Conservation (phyloP, 2,888 invertebrate species). For the Dynastes maya region DNA sequence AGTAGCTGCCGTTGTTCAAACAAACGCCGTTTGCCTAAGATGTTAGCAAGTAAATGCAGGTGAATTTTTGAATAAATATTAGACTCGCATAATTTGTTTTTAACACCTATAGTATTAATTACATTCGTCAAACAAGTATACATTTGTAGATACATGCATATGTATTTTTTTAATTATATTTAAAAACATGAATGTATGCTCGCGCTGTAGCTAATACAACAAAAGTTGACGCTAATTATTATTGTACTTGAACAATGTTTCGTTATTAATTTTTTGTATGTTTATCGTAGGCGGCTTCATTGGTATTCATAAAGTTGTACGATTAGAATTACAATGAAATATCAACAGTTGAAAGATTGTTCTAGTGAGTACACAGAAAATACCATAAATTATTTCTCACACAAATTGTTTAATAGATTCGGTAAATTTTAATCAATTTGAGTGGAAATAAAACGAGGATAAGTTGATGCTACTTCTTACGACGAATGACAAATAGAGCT, state of each 20-base stretch:
- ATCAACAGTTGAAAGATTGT: conserved; percentile 1
- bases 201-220: conserved; percentile 28
- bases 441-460: too few relatives aligned
- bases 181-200: conserved; percentile 21
- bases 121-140: conserved; percentile 31
- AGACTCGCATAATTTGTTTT: conserved; percentile 50
- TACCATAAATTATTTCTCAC: not conserved
- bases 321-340: conserved; percentile 22
- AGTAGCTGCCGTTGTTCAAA: conserved; percentile 51
- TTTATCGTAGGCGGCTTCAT: conserved; percentile 31
- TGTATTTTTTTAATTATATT: conserved; percentile 44
- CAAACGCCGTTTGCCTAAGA: conserved; percentile 42
- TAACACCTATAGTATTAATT: conserved; percentile 50
- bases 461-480: too few relatives aligned
- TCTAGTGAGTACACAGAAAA: not conserved
- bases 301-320: conserved; percentile 21
- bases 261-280: conserved; percentile 14
- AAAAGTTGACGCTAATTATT: conserved; percentile 35
- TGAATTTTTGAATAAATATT: conserved; percentile 53
- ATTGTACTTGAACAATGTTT: conserved; percentile 43
- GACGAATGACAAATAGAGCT: too few relatives aligned
- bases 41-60: conserved; percentile 51
- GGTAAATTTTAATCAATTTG: not conserved
- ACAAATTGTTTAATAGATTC: conserved; percentile 5
- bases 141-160: conserved; percentile 14